Conservation (phyloP, 2,797 vertebrate genomes). For the Takifugu ocellatus region DNA sequence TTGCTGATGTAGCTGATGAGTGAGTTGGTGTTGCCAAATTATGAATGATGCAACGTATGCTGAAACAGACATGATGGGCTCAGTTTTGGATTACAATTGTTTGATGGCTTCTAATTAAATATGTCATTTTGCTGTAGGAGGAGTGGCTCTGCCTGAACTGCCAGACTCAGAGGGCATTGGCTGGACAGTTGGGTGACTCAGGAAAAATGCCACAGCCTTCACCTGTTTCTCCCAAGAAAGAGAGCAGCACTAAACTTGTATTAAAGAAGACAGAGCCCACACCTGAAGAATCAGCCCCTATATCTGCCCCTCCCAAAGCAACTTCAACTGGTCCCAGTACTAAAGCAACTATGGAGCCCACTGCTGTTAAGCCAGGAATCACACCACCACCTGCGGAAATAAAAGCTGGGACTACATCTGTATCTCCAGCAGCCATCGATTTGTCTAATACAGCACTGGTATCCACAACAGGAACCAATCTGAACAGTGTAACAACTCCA, state of each 20-base stretch:
- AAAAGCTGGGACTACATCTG: slow-evolving; percentile 5
- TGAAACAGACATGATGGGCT: background rate
- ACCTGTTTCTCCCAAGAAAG: slow-evolving; percentile 46
- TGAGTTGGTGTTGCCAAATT: background rate
- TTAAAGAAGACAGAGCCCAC: slow-evolving; percentile 39
- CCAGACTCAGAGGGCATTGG: slow-evolving; percentile 91
- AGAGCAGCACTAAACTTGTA: slow-evolving; percentile 43
- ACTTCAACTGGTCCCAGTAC: slow-evolving; percentile 9
- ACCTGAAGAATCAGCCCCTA: slow-evolving; percentile 32
- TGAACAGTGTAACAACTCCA: background rate
- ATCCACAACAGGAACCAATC: slow-evolving; percentile 17
- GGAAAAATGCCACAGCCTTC: slow-evolving; percentile 69
- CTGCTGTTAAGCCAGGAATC: slow-evolving; percentile 27
- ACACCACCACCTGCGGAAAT: slow-evolving; percentile 14
- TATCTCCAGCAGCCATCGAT: slow-evolving; percentile 18
- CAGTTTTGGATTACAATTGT: background rate
- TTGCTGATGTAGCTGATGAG: background rate
- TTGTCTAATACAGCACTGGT: slow-evolving; percentile 18
- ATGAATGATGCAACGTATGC: background rate
- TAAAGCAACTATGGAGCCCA: slow-evolving; percentile 31
- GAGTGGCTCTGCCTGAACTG: slow-evolving; percentile 98
- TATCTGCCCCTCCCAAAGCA: slow-evolving; percentile 5
- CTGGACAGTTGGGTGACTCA: slow-evolving; percentile 83
- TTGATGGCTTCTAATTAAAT: too few species aligned
- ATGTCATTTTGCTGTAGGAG: slow-evolving; percentile 71